Evolutionary conservation across 2,797 vertebrate species (phyloP).

Genomic region (Scolopax rusticola): DNA sequence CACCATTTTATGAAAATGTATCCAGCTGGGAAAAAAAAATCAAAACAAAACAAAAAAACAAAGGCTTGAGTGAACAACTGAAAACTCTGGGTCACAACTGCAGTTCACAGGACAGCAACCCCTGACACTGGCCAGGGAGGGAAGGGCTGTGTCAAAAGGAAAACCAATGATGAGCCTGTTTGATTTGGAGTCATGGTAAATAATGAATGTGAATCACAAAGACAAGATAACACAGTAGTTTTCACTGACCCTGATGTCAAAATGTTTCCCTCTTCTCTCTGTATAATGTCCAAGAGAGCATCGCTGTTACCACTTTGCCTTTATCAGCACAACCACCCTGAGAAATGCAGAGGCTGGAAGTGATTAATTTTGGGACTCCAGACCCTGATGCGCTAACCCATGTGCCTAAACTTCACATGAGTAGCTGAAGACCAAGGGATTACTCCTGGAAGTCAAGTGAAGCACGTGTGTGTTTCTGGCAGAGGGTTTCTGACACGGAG

Average conservation of each 20-base stretch:
- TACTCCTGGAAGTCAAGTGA: neutral
- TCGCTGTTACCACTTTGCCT: neutral
- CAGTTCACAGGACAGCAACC: neutral
- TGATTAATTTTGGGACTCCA: neutral
- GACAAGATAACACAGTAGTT: neutral
- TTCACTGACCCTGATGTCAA: neutral
- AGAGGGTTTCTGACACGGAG: neutral
- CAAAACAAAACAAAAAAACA: fast-evolving
- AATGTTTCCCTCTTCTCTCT: neutral
- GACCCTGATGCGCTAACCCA: neutral
- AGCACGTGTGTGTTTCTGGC: neutral
- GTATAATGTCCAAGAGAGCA: neutral
- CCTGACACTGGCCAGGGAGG: neutral
- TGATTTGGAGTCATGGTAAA: neutral
- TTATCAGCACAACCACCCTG: neutral
- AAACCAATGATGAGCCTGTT: neutral
- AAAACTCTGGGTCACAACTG: neutral
- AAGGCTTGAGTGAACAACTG: neutral
- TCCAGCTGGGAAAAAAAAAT: neutral
- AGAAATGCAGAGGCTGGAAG: neutral
- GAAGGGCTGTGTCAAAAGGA: neutral
- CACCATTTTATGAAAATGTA: neutral
- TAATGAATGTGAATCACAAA: neutral
- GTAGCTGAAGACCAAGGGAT: neutral
- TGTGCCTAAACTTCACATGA: neutral